These are phyloP conservation scores for Cuculus canorus DNA, from an alignment of 2,797 vertebrate species.

Conservation along the genomic window DNA sequence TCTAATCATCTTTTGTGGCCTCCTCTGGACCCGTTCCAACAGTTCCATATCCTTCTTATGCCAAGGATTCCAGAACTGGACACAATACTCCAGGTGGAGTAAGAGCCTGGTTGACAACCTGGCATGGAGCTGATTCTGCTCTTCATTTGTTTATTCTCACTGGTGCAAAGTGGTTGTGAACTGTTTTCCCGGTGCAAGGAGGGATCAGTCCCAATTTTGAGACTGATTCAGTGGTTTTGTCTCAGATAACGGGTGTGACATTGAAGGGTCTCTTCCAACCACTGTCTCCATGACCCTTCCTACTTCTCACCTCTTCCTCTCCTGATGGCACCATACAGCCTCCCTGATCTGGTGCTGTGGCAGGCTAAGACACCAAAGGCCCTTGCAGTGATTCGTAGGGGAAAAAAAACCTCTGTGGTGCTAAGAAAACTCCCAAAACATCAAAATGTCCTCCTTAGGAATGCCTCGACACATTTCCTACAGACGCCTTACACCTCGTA, in stretches of 20 bases:
- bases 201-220: neutral
- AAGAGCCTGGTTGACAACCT: neutral
- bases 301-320: neutral
- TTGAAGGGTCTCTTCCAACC: neutral
- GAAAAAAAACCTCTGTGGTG: neutral
- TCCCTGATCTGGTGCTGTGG: accelerated
- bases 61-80: no score
- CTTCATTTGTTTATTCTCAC: neutral
- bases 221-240: neutral
- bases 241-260: neutral
- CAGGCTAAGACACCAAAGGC: neutral
- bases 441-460: neutral
- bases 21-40: no score
- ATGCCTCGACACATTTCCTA: neutral
- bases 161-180: neutral
- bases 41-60: no score
- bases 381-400: neutral
- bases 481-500: neutral
- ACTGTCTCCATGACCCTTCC: neutral
- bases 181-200: neutral
- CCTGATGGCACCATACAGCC: neutral
- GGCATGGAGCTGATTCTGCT: neutral
- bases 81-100: accelerated
- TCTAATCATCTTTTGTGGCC: no score
- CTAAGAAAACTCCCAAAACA: neutral